Base-by-base conservation (phyloP, 1,140 invertebrate species). In the Phocides pigmalion region DNA sequence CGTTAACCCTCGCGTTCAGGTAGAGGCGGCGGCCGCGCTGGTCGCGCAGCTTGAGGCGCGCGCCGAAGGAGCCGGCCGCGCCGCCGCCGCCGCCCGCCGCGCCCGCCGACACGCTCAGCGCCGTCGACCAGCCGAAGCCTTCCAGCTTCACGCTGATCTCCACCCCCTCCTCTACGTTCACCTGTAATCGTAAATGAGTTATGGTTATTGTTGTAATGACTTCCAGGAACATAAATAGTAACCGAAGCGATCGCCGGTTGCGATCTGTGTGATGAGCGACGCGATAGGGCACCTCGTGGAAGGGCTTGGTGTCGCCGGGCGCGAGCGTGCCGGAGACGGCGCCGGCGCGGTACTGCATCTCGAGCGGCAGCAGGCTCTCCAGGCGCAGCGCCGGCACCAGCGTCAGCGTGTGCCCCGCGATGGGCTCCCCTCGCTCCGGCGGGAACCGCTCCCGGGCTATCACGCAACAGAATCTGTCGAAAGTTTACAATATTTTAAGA, bases 351-450 rank as follows among this genome's bases (percentile, higher is more conserved):
- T 94, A 96, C 44, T 93, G 90, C 44, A 97, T 75, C 80, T 97
- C 96, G 62, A 95, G 93, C 3, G 96, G 96, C 56, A 97, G 89
- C 69, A 97, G 88, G 94, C 96, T 97, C 20, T 94, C 94, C 80
- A 99, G 76, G 12, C 95, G 95, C 0, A 99, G 91, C 0, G 97
- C 97, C 19, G 98, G 96, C 61, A 97, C 84, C 16, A 99, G 88
- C 4, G 94, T 95, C 51, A 99, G 95, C 4, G 95, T 95, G 86
- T 99, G 98, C 0, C 96, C 98, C 15, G 97, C 97, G 51, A 97
- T 93, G 50, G 81, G 80, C 51, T 80, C 66, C 8, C 87, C 82
- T 35, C 89, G 82, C 65, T 97, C 96, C 15, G 92, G 78, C 1
- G 97, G 97, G 92, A 96, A 98, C 63, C 95, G 95, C 77, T 98